These are phyloP conservation scores for Eristalinus sepulchralis DNA, from an alignment of 2,888 invertebrate genomes.

Conservation along the genomic window DNA sequence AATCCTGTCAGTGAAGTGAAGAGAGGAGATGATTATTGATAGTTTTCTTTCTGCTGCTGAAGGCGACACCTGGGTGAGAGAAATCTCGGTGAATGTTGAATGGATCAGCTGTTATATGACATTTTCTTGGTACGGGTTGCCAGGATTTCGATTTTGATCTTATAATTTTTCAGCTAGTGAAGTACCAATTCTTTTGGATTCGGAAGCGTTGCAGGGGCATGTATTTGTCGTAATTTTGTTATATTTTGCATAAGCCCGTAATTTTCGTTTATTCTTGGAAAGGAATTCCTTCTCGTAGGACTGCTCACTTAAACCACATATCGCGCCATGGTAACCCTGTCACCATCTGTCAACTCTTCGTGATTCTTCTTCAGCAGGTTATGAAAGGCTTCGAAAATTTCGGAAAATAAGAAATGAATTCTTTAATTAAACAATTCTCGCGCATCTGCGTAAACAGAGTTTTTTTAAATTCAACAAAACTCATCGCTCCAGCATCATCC, in stretches of 20 bases:
- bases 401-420: slow-evolving; percentile 56
- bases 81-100: neutral
- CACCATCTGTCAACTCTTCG: slow-evolving; percentile 37
- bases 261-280: neutral
- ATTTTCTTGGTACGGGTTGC: slow-evolving; percentile 6
- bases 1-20: slow-evolving; percentile 57
- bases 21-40: neutral
- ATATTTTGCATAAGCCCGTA: too few species aligned
- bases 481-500: slow-evolving; percentile 38
- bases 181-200: neutral
- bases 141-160: neutral
- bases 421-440: slow-evolving; percentile 57
- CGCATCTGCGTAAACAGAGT: slow-evolving; percentile 29
- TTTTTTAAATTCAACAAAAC: slow-evolving; percentile 33
- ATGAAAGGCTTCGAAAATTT: slow-evolving; percentile 40
- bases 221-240: too few species aligned
- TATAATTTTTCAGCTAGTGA: neutral
- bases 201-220: too few species aligned
- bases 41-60: neutral
- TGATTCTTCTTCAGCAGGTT: slow-evolving; percentile 39
- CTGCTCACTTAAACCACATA: neutral
- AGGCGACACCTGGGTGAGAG: slow-evolving; percentile 38
- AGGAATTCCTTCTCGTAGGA: neutral
- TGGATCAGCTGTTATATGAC: slow-evolving; percentile 15
- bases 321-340: slow-evolving; percentile 25